A percentile compares a stretch with the other conserved stretches of the same genome.
Conservation (phyloP, 2,113 vertebrate genomes). For the Calypte anna region DNA sequence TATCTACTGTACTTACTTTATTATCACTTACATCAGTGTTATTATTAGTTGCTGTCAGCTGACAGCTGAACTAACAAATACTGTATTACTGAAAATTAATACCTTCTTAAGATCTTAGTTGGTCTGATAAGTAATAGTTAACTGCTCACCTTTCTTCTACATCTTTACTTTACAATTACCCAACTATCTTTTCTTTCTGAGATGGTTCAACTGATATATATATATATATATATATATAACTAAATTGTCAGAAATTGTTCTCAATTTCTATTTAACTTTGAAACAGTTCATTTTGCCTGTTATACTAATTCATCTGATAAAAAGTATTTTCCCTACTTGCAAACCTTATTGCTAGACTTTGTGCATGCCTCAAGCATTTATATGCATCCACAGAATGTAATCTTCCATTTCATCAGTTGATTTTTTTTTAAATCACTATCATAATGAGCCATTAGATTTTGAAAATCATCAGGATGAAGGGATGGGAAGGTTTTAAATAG, state of each 20-base stretch:
- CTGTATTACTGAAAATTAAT: neutral
- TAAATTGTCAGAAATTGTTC: neutral
- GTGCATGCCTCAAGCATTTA: neutral
- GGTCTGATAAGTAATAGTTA: neutral
- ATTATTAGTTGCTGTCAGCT: neutral
- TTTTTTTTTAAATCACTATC: neutral
- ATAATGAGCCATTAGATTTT: neutral
- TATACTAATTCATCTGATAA: neutral
- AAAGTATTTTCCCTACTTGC: neutral
- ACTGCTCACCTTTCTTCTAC: neutral
- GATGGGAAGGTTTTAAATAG: neutral
- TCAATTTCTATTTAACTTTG: neutral
- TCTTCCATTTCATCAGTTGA: neutral
- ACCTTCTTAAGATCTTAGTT: constrained; percentile 21
- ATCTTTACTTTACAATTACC: neutral
- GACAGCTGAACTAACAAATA: neutral
- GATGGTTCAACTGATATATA: neutral
- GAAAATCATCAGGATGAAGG: neutral
- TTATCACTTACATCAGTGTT: neutral
- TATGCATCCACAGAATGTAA: neutral
- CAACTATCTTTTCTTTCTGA: neutral
- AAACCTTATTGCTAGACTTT: neutral
- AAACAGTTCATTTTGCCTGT: neutral
- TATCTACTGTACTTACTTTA: neutral
- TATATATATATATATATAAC: neutral